phyloP scores from a whole-genome alignment of 2,888 invertebrate genomes.

The Synanthedon formicaeformis region DNA sequence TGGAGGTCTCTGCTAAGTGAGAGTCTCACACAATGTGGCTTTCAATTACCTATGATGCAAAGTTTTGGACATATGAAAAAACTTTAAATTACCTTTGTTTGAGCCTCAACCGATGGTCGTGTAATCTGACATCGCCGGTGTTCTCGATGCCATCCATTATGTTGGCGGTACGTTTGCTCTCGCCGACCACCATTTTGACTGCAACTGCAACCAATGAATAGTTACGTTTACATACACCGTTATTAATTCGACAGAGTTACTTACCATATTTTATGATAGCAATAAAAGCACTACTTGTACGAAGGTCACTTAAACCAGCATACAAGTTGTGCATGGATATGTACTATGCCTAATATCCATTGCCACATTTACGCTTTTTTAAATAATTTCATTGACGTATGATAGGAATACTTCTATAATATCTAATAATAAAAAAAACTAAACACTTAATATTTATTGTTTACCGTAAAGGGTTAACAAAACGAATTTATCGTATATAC shows the following conservation, averaged over 20 bases:
- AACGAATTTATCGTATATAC: too few species aligned
- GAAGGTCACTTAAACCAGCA: slow-evolving; percentile 1
- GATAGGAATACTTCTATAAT: too few species aligned
- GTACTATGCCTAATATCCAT: slow-evolving; percentile 6
- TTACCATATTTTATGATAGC: neutral
- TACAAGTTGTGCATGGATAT: neutral
- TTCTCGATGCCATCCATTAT: slow-evolving; percentile 94
- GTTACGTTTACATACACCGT: neutral
- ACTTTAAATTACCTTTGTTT: slow-evolving; percentile 78
- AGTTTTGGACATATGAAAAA: too few species aligned
- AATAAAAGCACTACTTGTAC: neutral
- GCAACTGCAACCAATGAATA: slow-evolving; percentile 29
- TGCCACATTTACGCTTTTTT: too few species aligned
- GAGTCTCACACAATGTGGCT: too few species aligned
- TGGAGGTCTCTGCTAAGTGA: too few species aligned
- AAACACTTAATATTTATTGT: too few species aligned
- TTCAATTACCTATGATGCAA: too few species aligned
- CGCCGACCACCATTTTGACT: slow-evolving; percentile 86
- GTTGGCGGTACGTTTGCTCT: slow-evolving; percentile 75
- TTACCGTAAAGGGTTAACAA: too few species aligned
- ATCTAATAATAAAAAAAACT: too few species aligned
- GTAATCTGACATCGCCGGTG: slow-evolving; percentile 88
- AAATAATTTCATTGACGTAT: too few species aligned
- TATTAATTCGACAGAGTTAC: neutral
- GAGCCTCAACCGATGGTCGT: slow-evolving; percentile 89